phyloP scores from a whole-genome alignment of 2,797 vertebrate genomes.

The Sciaenops ocellatus region DNA sequence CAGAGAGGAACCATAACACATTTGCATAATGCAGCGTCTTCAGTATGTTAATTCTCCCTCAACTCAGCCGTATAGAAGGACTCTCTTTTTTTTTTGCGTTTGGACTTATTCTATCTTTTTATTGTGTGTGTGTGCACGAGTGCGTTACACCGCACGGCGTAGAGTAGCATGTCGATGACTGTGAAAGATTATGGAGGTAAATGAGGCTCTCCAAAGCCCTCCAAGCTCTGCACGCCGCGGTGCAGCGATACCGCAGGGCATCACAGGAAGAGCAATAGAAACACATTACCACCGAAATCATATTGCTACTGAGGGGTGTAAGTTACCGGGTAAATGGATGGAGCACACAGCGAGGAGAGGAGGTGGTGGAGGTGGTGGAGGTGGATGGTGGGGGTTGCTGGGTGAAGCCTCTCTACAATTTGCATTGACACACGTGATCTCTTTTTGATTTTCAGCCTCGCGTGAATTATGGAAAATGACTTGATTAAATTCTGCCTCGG shows the following conservation, averaged over 20 bases:
- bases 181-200: slow-evolving; percentile 73
- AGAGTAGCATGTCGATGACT: slow-evolving; percentile 47
- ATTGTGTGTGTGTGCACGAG: slow-evolving; percentile 64
- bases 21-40: slow-evolving; percentile 83
- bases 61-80: slow-evolving; percentile 47
- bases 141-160: slow-evolving; percentile 40
- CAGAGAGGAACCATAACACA: slow-evolving; percentile 74
- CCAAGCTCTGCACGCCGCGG: slow-evolving; percentile 53
- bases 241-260: slow-evolving; percentile 53
- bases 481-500: slow-evolving; percentile 66
- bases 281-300: slow-evolving; percentile 73
- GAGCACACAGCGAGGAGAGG: slow-evolving; percentile 22
- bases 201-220: slow-evolving; percentile 74
- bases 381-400: slow-evolving; percentile 12
- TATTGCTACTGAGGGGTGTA: slow-evolving; percentile 65
- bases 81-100: slow-evolving; percentile 50
- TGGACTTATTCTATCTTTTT: slow-evolving; percentile 46
- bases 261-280: slow-evolving; percentile 69
- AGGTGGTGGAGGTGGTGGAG: background rate
- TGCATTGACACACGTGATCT: slow-evolving; percentile 57
- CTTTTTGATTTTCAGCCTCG: slow-evolving; percentile 67
- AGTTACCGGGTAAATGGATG: slow-evolving; percentile 69
- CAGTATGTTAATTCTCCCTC: slow-evolving; percentile 76
- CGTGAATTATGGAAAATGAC: slow-evolving; percentile 65
- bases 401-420: slow-evolving; percentile 37